Conservation (phyloP, 2,888 invertebrate species). For the Apamea crenata region DNA sequence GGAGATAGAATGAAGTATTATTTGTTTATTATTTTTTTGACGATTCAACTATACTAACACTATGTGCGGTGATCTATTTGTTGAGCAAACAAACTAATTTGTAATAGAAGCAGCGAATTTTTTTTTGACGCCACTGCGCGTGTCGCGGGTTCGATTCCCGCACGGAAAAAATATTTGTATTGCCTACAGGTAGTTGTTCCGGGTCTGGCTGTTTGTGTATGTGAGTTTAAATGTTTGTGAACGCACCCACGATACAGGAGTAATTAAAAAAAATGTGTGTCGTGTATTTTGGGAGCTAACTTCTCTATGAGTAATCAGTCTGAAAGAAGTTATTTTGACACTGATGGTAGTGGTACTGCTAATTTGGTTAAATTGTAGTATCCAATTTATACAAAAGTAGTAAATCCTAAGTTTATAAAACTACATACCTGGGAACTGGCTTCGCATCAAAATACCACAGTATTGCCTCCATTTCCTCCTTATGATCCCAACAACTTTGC, state of each 20-base stretch:
- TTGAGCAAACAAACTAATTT: neutral
- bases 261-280: no score
- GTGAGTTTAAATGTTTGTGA: no score
- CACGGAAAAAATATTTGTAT: no score
- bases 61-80: neutral
- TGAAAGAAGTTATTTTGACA: neutral
- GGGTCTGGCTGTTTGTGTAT: no score
- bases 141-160: no score
- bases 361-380: neutral
- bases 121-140: no score
- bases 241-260: no score
- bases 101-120: neutral
- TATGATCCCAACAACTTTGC: conserved; percentile 96
- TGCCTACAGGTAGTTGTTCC: no score
- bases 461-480: conserved; percentile 99
- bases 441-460: conserved; percentile 97
- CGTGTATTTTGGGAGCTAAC: neutral
- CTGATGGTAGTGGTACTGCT: no score
- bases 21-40: neutral
- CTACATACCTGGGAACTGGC: conserved; percentile 91
- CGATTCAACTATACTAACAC: neutral
- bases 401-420: neutral
- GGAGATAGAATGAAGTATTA: neutral
- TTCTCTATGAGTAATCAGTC: neutral
- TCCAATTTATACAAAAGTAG: neutral